These are phyloP conservation scores for Resseliella maxima DNA, from an alignment of 2,888 invertebrate species.

Conservation along the genomic window DNA sequence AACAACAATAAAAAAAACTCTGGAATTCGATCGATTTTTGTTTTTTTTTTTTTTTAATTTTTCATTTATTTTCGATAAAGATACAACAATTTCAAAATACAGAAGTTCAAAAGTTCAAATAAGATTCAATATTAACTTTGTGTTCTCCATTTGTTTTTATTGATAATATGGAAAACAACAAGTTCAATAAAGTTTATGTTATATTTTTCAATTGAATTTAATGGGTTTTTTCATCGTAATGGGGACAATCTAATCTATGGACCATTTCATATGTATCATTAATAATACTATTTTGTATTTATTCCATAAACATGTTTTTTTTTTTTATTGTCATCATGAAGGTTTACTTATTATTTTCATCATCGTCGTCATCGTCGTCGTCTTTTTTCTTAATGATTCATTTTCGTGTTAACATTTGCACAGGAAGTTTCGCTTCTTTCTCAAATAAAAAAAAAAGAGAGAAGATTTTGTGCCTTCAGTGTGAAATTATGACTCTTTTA, in stretches of 20 bases:
- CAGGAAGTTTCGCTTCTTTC: no score
- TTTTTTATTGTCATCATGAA: conserved; percentile 16
- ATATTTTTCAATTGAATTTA: neutral
- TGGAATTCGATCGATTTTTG: neutral
- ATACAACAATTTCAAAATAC: conserved; percentile 9
- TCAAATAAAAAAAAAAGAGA: no score
- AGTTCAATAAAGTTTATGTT: conserved; percentile 1
- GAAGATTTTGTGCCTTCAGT: no score
- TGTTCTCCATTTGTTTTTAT: neutral
- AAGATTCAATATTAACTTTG: neutral
- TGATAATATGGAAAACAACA: conserved; percentile 31
- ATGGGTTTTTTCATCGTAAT: no score
- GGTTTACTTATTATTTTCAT: neutral
- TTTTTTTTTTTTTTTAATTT: neutral
- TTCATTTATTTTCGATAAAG: conserved; percentile 3
- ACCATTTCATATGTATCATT: neutral
- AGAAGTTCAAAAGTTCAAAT: conserved; percentile 1
- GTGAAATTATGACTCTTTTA: no score
- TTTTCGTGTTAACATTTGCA: neutral
- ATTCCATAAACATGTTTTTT: conserved; percentile 17
- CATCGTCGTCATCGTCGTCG: neutral
- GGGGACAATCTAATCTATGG: conserved; percentile 8
- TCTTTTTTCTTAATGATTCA: neutral
- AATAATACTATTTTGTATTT: conserved; percentile 25
- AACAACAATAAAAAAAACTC: neutral